A percentile compares a stretch with the other conserved stretches of the same genome.
These are phyloP conservation scores for Spilarctia lutea DNA, from an alignment of 2,888 invertebrate genomes.

Conservation along the genomic window DNA sequence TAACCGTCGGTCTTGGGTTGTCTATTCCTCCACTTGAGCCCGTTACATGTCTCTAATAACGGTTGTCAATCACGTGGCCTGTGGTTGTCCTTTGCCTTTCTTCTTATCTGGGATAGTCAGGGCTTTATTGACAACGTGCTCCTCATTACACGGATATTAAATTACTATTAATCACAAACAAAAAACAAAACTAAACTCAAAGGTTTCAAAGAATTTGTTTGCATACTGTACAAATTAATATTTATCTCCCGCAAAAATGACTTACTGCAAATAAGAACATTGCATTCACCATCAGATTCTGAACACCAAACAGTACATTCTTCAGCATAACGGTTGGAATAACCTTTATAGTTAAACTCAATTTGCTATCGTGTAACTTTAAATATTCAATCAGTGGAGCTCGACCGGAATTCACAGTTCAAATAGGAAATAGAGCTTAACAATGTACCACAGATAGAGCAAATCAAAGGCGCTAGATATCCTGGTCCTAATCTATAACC, in stretches of 20 bases:
- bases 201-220: neutral
- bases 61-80: too few relatives aligned
- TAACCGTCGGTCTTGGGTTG: too few relatives aligned
- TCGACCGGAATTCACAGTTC: slow-evolving; percentile 39
- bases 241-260: slow-evolving; percentile 20
- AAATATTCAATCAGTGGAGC: slow-evolving; percentile 48
- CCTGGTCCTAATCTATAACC: slow-evolving; percentile 55
- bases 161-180: too few relatives aligned
- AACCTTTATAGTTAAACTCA: slow-evolving; percentile 46
- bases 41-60: too few relatives aligned
- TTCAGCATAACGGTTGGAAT: slow-evolving; percentile 33
- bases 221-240: slow-evolving; percentile 7
- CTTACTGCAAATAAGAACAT: slow-evolving; percentile 49
- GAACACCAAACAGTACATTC: slow-evolving; percentile 36
- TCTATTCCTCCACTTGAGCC: too few relatives aligned
- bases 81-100: too few relatives aligned
- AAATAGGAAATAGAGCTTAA: slow-evolving; percentile 47
- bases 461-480: slow-evolving; percentile 46
- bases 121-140: too few relatives aligned
- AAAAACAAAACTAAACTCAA: too few relatives aligned
- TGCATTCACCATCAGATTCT: slow-evolving; percentile 12
- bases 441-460: slow-evolving; percentile 33
- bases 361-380: slow-evolving; percentile 51
- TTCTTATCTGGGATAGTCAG: too few relatives aligned
- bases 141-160: too few relatives aligned